Evolutionary conservation across 1,140 invertebrate species (phyloP), one percentile per base, ranked within the genome.

Genomic region (Ceratosolen solmsi): DNA sequence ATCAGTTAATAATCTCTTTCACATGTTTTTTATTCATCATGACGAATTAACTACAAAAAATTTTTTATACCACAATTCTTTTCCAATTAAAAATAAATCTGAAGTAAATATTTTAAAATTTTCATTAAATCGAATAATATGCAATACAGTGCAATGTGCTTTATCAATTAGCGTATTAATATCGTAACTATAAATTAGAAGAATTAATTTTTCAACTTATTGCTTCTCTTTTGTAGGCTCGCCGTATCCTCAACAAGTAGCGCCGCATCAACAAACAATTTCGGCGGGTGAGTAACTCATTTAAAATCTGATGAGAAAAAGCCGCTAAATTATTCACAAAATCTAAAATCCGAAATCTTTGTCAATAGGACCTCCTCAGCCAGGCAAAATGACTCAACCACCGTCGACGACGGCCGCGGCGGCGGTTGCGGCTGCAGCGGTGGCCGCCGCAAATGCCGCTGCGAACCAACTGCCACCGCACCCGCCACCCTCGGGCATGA

Each of bases 401-500:
- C 75, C 82, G 49, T 56, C 83, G n/a, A 80, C 85, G 7, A 70
- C 86, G 30, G 84, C 86, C 41, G 80, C 86, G 4, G 83, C 85
- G 36, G 84, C 82, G 0, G 82, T 84, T 15, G 86, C 85, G 4
- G 84, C 86, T 2, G 82, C 71, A 20, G 85, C 86, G 9, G 79
- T 86, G 17, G 82, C 87, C 1, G 84, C 84, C 30, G 84, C 85
- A 15, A 87, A 87, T 22, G 83, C 86, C 17, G 83, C 85, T 11
- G 85, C 84, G 8, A 86, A 51, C 46, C 89, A 80, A 72, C 88
- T 41, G 85, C 90, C 73, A 20, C 88, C 89, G 89, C 65, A 68
- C 51, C n/a, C 73, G 79, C 17, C 80, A 75, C 74, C 89, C 88
- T 74, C 86, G 78, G 80, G 83, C 78, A 78, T 81, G 60, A 84